Evolutionary conservation across 1,140 invertebrate species (phyloP).

Genomic region (Saxidomus purpurata): DNA sequence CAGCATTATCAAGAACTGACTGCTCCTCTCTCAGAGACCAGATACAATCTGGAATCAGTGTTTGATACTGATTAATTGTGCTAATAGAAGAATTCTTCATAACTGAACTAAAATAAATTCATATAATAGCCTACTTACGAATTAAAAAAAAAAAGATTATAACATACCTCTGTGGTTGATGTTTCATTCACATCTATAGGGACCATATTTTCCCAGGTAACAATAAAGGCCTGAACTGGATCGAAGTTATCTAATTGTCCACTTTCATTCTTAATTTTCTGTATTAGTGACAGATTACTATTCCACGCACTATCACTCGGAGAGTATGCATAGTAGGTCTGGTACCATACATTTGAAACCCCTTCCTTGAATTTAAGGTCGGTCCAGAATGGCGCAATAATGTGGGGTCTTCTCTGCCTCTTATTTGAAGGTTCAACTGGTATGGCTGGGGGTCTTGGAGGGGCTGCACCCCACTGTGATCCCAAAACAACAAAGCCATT

Average conservation of each 20-base stretch:
- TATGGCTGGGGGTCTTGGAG: conserved; percentile 29
- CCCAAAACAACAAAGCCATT: conserved; percentile 50
- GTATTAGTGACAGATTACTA: not conserved
- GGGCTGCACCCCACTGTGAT: conserved; percentile 5
- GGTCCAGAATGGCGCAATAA: conserved; percentile 49
- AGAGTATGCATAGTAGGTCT: conserved; percentile 13
- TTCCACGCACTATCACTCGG: not conserved
- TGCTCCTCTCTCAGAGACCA: too few species aligned
- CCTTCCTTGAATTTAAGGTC: conserved; percentile 8
- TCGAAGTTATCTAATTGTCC: not conserved
- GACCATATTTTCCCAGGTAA: conserved; percentile 55
- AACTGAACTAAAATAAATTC: too few species aligned
- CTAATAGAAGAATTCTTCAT: too few species aligned
- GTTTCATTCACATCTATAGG: conserved; percentile 10
- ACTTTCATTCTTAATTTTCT: not conserved
- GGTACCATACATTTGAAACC: conserved; percentile 28
- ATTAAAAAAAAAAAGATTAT: too few species aligned
- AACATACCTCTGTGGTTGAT: conserved; percentile 16
- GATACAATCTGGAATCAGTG: too few species aligned
- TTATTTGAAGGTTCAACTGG: not conserved
- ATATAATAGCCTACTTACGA: too few species aligned
- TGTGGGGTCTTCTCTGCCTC: not conserved
- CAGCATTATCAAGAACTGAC: too few species aligned
- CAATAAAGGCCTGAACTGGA: conserved; percentile 7
- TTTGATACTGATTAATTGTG: too few species aligned